Evolutionary conservation across 2,797 vertebrate genomes (phyloP), one percentile per base, ranked within the genome.

Genomic region (Acanthornis magna): DNA sequence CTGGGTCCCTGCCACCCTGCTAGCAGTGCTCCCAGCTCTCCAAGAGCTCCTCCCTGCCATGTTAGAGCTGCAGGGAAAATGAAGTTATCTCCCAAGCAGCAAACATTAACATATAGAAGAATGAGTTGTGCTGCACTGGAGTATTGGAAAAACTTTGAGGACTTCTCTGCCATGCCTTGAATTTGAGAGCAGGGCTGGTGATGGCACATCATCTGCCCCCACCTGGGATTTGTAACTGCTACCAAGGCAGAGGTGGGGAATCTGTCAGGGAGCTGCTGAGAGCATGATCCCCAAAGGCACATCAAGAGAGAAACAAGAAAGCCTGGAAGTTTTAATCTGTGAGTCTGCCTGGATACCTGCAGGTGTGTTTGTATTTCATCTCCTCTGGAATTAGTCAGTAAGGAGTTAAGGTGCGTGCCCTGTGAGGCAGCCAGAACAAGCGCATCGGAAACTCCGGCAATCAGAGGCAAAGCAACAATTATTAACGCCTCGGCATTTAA

Each of bases 401-500:
- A 96, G 57, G 93, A 65, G 83, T 96, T 97, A 96, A 95, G 14
- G 21, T 30, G 47, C 0, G 1, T 78, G 81, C 57, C 51, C 70
- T 43, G 2, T 6, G 60, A 58, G 83, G 47, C 80, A 86, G 80
- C 36, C 87, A 85, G 65, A 75, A 53, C 8, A 21, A 94, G 82
- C 17, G 5, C 79, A 85, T 81, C 91, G 21, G 1, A 78, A 95
- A 76, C 85, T 85, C 77, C 1, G 5, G 77, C 95, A 95, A 84
- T 82, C 84, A 63, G 77, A 95, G 82, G 65, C 91, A 93, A 71
- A 68, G 65, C 82, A 92, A 89, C 86, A 91, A 67, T 92, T 95
- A 96, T 85, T 61, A 96, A 94, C 38, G 73, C 95, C 83, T 95
- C 70, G 58, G 88, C 77, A 86, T 92, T 94, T 91, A 92, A 88